Conservation (phyloP, 2,888 invertebrate genomes). For the Formica aserva region DNA sequence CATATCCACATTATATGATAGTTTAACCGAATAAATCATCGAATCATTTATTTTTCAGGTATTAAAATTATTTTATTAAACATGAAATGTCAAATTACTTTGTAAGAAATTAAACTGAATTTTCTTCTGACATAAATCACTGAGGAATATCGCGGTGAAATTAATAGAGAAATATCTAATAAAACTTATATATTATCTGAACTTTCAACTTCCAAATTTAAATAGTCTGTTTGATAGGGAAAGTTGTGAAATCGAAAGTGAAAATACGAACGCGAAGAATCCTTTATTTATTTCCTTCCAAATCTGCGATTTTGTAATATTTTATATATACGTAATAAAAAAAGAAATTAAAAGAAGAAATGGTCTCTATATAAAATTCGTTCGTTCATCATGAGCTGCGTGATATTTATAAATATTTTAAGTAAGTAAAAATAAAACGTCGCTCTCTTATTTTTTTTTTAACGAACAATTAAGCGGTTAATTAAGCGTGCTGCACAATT, state of each 20-base stretch:
- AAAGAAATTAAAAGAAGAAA: neutral
- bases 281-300: neutral
- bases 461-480: conserved; percentile 44
- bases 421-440: neutral
- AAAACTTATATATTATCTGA: neutral
- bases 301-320: neutral
- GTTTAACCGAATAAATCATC: neutral
- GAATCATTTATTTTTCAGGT: neutral
- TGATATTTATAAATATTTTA: neutral
- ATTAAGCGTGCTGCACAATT: conserved; percentile 50
- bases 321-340: neutral
- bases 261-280: neutral
- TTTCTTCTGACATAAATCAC: neutral
- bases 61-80: neutral
- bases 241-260: neutral
- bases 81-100: neutral
- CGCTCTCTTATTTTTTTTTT: conserved; percentile 34
- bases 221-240: neutral
- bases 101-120: neutral
- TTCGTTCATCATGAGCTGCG: neutral
- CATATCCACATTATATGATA: neutral
- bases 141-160: neutral
- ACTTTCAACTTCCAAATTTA: conserved; percentile 12
- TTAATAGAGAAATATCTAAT: neutral
- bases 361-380: neutral